Conservation (phyloP, 1,140 invertebrate genomes). For the Bombus difficillimus region DNA sequence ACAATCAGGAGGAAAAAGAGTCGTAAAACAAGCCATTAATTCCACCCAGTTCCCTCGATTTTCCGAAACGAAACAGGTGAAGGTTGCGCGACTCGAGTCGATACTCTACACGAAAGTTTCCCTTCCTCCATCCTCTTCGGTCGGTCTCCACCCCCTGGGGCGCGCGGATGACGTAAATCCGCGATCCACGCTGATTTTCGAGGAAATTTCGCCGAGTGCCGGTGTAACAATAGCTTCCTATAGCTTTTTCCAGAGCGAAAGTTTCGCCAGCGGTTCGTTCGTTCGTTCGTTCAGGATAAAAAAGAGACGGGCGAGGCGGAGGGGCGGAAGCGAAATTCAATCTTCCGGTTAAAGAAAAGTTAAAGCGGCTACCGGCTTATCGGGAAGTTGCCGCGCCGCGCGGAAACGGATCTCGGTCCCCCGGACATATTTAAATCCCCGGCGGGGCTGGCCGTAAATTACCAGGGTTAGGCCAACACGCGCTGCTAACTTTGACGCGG, state of each 20-base stretch:
- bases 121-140: background rate
- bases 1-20: background rate
- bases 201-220: conserved; percentile 52
- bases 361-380: conserved; percentile 67
- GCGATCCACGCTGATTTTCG: conserved; percentile 57
- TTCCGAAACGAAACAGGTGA: background rate
- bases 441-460: conserved; percentile 59
- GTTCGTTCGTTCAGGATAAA: background rate
- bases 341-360: conserved; percentile 68
- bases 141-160: background rate
- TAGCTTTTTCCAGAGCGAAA: conserved; percentile 43
- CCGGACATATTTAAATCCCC: conserved; percentile 67
- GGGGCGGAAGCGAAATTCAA: conserved; percentile 56
- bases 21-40: background rate
- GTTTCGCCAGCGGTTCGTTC: conserved; percentile 17
- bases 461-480: conserved; percentile 48
- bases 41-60: background rate
- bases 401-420: conserved; percentile 62
- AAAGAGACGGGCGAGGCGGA: background rate
- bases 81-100: conserved; percentile 5
- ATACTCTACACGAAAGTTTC: background rate
- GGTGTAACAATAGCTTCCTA: conserved; percentile 55
- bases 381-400: conserved; percentile 56
- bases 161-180: conserved; percentile 49
- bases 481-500: conserved; percentile 51